Base-by-base conservation (phyloP, 2,888 invertebrate genomes). In the Aphodius sticticus region DNA sequence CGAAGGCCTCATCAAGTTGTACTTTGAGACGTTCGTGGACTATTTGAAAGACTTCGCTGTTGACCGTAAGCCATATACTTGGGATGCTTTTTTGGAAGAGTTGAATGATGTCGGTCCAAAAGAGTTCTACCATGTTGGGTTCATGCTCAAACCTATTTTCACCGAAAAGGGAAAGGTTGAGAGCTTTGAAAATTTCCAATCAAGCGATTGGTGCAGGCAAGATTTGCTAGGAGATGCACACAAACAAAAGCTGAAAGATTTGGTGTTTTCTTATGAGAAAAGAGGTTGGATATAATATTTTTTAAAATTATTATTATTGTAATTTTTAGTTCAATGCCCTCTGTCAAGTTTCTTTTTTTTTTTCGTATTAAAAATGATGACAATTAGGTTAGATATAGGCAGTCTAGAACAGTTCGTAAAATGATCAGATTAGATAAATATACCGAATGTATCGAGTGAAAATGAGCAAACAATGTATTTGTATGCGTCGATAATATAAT, bases 111-210 rank as follows among this genome's bases (percentile, higher is more conserved):
- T 88, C 37, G 91, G 88, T 0, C 89, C 89, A 14, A 80, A 88
- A 1, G 90, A 91, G 84, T 85, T 91, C 9, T 88, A 88, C 69
- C 92, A 91, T 83, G 87, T 91, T 6, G 81, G 91, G 0, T 87
- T 90, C 38, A 91, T 91, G 91, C 86, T 90, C 16, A 90, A 90
- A 83, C 89, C 91, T 0, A 87, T 91, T 38, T 87, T 90, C 82
- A 90, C 91, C 0, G 90, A 91, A 82, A 88, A 88, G 78, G 89
- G 89, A 7, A 88, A 87, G 70, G 85, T 91, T 6, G 87, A 91
- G 80, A 89, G 84, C 78, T 82, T 88, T 38, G 89, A 90, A 76
- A 89, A 91, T 76, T 87, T 90, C 71, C 87, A 90, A 81, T 85
- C 89, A 36, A 85, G 87, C 15, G 86, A 89, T 79, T 88, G 89